These are phyloP conservation scores for Rhinopomastus cyanomelas DNA, from an alignment of 2,113 vertebrate genomes.

Conservation along the genomic window DNA sequence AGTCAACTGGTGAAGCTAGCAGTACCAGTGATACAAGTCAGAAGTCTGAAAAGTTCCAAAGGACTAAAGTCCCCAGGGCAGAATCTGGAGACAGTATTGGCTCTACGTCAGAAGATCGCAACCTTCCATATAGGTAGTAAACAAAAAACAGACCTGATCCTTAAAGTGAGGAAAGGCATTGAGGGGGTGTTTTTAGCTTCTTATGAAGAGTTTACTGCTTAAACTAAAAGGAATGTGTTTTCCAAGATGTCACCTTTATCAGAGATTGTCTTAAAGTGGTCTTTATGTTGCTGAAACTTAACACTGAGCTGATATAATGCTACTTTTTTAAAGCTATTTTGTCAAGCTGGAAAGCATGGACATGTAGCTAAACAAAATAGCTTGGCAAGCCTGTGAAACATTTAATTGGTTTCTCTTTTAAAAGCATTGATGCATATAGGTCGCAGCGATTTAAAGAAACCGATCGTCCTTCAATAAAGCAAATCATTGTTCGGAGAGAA, in stretches of 20 bases:
- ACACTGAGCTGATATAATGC: not conserved
- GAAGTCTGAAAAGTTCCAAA: conserved; percentile 81
- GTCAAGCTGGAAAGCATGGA: not conserved
- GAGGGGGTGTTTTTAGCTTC: not conserved
- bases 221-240: not conserved
- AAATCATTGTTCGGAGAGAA: conserved; percentile 90
- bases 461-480: conserved; percentile 84
- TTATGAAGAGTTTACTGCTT: not conserved
- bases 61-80: conserved; percentile 68
- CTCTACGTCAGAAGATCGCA: conserved; percentile 76
- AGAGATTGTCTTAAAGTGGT: not conserved
- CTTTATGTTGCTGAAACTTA: not conserved
- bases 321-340: not conserved
- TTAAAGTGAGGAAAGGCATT: not conserved
- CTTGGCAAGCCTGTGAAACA: not conserved
- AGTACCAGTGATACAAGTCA: conserved; percentile 69
- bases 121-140: conserved; percentile 89
- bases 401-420: conserved; percentile 8
- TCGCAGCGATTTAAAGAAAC: conserved; percentile 90
- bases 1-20: conserved; percentile 72
- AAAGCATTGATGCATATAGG: conserved; percentile 92
- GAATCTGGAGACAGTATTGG: conserved; percentile 80
- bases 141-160: no score
- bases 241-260: not conserved
- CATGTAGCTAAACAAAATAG: not conserved